Base-by-base conservation (phyloP, 23 tunicate genomes). In the Oikopleura albicans region DNA sequence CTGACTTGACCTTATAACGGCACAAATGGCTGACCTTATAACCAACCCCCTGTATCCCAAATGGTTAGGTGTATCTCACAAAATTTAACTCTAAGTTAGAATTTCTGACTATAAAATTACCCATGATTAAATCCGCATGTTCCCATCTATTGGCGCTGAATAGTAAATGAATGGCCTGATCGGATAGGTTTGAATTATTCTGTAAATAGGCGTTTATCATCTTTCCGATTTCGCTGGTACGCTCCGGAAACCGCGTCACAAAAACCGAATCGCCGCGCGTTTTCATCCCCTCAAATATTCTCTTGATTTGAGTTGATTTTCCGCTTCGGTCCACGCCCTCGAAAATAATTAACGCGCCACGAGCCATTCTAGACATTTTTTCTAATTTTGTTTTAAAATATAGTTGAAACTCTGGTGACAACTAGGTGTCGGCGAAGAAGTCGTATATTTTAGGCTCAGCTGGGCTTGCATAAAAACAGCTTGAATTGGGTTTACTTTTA, bases 291-390 rank as follows among this genome's bases (percentile, higher is more conserved):
- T 71, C 35, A 37, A 71, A 71, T 22, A 71, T 71, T 12, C 37
- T 16, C 57, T 85, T 39, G 56, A 95, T 91, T 88, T 95, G 99
- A 39, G 99, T 95, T 39, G 99, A 88, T 49, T 95, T 95, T 22
- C 99, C 99, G 40, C 91, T 88, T 79, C 92, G 76, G 84, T 95
- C 99, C 59, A 95, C 40, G 0, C 99, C 99, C 85, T 95, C 99
- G 38, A 95, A 39, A 0, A 95, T 91, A 41, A 95, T 88, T 1
- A 95, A 83, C 0, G 99, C 99, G 33, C 99, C 99, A 0, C 99
- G 89, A 12, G 38, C 27, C 79, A 71, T 71, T 71, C 79, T 71
- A 49, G 63, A 49, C 63, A 49, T 49, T 8, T 22, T 49, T n/a
- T n/a, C n/a, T n/a, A n/a, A n/a, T n/a, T n/a, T n/a, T n/a, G n/a